These are phyloP conservation scores for Sussaba pulchella DNA, from an alignment of 2,888 invertebrate genomes.

Conservation along the genomic window DNA sequence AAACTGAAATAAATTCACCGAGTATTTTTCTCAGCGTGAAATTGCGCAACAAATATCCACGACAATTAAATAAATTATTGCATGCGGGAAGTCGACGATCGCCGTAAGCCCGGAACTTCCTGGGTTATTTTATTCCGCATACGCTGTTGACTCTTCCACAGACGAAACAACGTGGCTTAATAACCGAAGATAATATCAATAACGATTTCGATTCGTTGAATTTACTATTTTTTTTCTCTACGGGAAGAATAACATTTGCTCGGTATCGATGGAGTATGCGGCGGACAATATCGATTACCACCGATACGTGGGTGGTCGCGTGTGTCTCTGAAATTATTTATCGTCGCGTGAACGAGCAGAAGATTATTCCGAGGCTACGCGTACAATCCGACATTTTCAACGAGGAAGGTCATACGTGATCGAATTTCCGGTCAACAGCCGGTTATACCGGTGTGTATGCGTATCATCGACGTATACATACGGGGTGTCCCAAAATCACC, in stretches of 20 bases:
- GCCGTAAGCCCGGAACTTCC: conserved; percentile 54
- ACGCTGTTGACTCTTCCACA: neutral
- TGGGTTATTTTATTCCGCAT: conserved; percentile 40
- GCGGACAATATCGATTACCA: conserved; percentile 38
- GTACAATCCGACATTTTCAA: conserved; percentile 21
- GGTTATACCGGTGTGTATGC: neutral
- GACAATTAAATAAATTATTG: conserved; percentile 58
- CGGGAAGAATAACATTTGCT: too few species aligned
- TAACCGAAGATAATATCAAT: conserved; percentile 46
- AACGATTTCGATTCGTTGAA: conserved; percentile 36
- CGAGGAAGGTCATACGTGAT: conserved; percentile 56
- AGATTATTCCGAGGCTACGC: conserved; percentile 43
- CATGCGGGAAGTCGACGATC: conserved; percentile 67
- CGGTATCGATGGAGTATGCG: too few species aligned
- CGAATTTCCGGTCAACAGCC: conserved; percentile 52
- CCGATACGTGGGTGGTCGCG: conserved; percentile 40
- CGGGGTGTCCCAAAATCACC: too few species aligned
- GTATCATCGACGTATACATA: neutral
- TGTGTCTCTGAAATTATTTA: conserved; percentile 38
- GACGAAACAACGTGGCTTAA: conserved; percentile 23
- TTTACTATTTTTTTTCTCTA: neutral
- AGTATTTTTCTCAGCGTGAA: neutral
- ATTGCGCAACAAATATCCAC: conserved; percentile 46
- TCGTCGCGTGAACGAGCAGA: conserved; percentile 41
- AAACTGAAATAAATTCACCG: neutral